Base-by-base conservation (phyloP, 2,797 vertebrate species). In the Acipenser oxyrinchus region DNA sequence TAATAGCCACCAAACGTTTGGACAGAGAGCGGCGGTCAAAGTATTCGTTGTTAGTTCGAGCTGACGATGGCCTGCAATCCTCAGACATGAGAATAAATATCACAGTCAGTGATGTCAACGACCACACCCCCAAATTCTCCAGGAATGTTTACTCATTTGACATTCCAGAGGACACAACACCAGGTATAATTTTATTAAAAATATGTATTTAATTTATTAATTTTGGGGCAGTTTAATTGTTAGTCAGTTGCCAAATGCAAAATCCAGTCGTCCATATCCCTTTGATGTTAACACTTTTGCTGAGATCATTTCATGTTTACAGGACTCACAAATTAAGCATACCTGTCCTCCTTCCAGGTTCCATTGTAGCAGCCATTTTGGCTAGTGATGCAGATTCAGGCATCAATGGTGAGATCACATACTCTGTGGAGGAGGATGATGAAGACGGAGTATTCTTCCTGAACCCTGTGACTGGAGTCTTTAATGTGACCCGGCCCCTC, bases 31-130 rank as follows among this genome's bases (percentile, higher is more conserved):
- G 92, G 0, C 88, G 96, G 3, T 96, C 96, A 0, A 93, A 96
- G 69, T 99, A 99, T 52, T 97, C 95, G 1, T 77, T 99, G 23
- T 84, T 99, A 71, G 95, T 99, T 0, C 93, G 96, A 0, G 97
- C 97, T 0, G 95, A 98, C 0, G 97, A 99, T 0, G 97, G 97
- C 1, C 91, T 95, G 12, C 97, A 99, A 84, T 97, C 94, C 10
- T 96, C 96, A 0, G 96, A 99, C 73, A 85, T 98, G 92, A 84
- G 92, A 65, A 91, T 99, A 63, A 97, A 97, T 79, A 98, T 99
- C 79, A 96, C 96, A 0, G 88, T 99, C 65, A 93, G 94, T 2
- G 97, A 98, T 1, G 81, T 97, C 48, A 99, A 99, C 1, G 97
- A 99, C 81, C 95, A 99, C 75, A 90, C 82, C 1, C 97, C 97